Conservation (phyloP, 2,888 invertebrate species). For the Dicyrtoma fusca region DNA sequence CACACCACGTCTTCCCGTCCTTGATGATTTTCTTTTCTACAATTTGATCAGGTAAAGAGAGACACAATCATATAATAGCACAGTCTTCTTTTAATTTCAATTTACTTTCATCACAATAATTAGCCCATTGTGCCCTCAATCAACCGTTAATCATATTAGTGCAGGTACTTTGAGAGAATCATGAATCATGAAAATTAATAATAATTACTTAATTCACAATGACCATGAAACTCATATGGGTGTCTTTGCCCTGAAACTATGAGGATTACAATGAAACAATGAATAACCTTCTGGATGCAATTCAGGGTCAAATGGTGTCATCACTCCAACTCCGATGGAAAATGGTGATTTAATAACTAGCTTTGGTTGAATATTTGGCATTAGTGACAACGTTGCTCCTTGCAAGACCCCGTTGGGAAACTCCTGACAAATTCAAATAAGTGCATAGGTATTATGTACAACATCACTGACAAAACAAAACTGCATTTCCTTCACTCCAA, state of each 20-base stretch:
- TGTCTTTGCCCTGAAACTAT: no score
- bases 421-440: conserved; percentile 42
- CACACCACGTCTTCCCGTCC: conserved; percentile 56
- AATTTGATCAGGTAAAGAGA: neutral
- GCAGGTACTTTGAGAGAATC: no score
- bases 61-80: neutral
- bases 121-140: no score
- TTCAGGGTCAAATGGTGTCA: conserved; percentile 53
- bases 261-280: no score
- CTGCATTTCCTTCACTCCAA: no score
- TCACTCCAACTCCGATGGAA: conserved; percentile 56
- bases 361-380: conserved; percentile 42
- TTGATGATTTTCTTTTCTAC: conserved; percentile 51
- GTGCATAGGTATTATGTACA: conserved; percentile 6
- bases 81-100: no score
- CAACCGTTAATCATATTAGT: no score
- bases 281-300: conserved; percentile 52
- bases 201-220: no score
- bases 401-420: conserved; percentile 52
- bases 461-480: conserved; percentile 1
- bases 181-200: no score
- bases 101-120: neutral
- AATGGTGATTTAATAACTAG: conserved; percentile 53
- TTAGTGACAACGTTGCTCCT: conserved; percentile 52
- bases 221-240: no score